Percentiles rank a stretch among this genome's conserved stretches.
Evolutionary conservation across 2,888 invertebrate species (phyloP).

Genomic region (Lissonota sp.): DNA sequence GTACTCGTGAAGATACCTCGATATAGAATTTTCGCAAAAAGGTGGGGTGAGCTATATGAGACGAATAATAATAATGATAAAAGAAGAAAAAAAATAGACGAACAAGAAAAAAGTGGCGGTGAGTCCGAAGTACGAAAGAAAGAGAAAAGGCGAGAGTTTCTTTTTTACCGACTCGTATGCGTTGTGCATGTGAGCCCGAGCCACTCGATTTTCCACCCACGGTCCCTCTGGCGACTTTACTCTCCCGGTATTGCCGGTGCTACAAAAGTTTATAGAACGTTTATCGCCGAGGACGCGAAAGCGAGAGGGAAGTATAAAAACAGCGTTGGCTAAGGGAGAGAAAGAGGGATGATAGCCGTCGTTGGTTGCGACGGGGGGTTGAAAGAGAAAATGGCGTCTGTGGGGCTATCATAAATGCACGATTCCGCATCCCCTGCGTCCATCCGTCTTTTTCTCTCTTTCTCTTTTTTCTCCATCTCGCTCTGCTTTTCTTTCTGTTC

Average conservation of each 20-base stretch:
- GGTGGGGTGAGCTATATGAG: too few species aligned
- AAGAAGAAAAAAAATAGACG: background rate
- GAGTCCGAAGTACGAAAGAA: conserved; percentile 34
- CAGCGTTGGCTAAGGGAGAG: conserved; percentile 67
- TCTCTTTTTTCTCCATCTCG: background rate
- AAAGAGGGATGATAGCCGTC: too few species aligned
- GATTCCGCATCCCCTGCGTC: conserved; percentile 41
- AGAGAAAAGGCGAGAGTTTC: conserved; percentile 40
- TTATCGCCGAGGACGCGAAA: conserved; percentile 68
- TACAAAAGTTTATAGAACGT: conserved; percentile 80
- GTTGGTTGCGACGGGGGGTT: background rate
- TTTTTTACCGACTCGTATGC: conserved; percentile 55
- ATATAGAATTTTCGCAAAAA: conserved; percentile 57
- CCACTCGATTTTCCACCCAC: conserved; percentile 33
- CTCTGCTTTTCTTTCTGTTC: background rate
- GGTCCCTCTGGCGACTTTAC: conserved; percentile 49
- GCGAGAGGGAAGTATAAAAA: conserved; percentile 66
- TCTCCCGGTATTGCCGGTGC: conserved; percentile 61
- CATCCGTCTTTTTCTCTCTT: conserved; percentile 13
- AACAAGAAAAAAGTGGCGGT: conserved; percentile 45
- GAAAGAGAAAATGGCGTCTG: conserved; percentile 50
- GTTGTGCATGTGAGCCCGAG: conserved; percentile 37
- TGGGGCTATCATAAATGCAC: conserved; percentile 70
- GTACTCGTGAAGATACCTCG: conserved; percentile 45
- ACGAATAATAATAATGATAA: too few species aligned